Percentiles rank a stretch among this genome's conserved stretches.
These are phyloP conservation scores for Aldabrachelys gigantea DNA, from an alignment of 2,113 vertebrate genomes.

Conservation along the genomic window DNA sequence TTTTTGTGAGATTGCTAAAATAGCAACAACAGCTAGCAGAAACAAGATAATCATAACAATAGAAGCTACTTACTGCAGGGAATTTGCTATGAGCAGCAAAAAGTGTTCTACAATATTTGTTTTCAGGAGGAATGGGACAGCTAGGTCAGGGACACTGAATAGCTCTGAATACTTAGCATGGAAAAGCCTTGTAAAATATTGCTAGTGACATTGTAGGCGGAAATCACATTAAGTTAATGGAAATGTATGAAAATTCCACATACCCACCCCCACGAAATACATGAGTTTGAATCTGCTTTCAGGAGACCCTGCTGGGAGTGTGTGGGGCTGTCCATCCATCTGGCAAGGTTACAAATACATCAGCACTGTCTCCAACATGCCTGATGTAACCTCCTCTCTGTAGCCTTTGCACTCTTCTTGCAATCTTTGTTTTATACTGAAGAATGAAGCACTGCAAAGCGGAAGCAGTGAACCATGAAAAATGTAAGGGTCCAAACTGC, in stretches of 20 bases:
- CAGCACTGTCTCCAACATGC: background rate
- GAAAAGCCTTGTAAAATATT: conserved; percentile 15
- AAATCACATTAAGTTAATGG: conserved; percentile 58
- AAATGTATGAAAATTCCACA: conserved; percentile 65
- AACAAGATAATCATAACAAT: background rate
- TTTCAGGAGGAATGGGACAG: background rate
- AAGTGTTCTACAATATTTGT: background rate
- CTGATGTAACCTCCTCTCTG: conserved; percentile 50
- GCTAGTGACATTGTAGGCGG: conserved; percentile 18
- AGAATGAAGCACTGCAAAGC: conserved; percentile 52
- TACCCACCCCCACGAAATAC: background rate
- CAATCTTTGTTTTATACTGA: conserved; percentile 33
- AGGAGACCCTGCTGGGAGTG: background rate
- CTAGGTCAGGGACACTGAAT: conserved; percentile 5
- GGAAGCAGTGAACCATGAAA: conserved; percentile 35
- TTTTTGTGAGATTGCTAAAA: background rate
- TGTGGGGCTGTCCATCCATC: conserved; percentile 55
- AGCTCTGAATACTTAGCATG: background rate
- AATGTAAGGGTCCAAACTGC: conserved; percentile 1
- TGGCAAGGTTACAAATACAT: conserved; percentile 66
- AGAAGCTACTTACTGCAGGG: background rate
- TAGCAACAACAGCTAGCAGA: background rate
- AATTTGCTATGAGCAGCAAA: background rate
- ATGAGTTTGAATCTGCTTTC: conserved; percentile 27
- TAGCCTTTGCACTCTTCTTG: background rate